Conservation (phyloP, 2,888 invertebrate species). For the Sthenelais limicola region DNA sequence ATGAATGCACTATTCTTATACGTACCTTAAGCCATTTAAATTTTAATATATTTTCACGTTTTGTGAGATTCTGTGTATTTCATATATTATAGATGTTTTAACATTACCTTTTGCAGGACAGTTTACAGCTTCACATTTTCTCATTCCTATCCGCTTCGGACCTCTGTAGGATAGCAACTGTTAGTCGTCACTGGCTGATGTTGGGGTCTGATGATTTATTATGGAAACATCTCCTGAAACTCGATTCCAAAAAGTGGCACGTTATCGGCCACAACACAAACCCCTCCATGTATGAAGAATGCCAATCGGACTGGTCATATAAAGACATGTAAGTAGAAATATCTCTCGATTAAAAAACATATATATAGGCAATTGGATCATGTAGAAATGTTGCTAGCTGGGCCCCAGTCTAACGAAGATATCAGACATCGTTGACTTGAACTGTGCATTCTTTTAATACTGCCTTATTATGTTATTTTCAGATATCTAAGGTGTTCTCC, state of each 20-base stretch:
- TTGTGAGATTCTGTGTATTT: background rate
- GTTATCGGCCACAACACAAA: constrained; percentile 65
- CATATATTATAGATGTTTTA: background rate
- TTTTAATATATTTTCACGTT: background rate
- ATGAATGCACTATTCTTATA: too few relatives aligned
- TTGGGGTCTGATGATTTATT: constrained; percentile 62
- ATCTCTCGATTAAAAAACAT: too few relatives aligned
- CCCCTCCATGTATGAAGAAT: constrained; percentile 64
- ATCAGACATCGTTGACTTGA: background rate
- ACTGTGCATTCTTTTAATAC: background rate
- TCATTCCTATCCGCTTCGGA: constrained; percentile 59
- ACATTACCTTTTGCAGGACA: constrained; percentile 45
- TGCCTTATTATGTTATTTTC: background rate
- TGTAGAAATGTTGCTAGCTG: too few relatives aligned
- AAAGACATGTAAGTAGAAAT: constrained; percentile 67
- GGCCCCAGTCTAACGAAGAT: background rate
- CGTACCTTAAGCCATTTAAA: background rate
- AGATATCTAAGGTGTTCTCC: constrained; percentile 52
- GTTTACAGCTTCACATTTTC: constrained; percentile 49
- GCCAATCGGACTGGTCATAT: constrained; percentile 62
- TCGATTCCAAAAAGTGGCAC: constrained; percentile 61
- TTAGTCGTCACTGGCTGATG: constrained; percentile 63
- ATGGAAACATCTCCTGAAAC: constrained; percentile 60
- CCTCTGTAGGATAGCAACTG: constrained; percentile 58
- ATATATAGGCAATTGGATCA: too few relatives aligned